Evolutionary conservation across 1,140 invertebrate species (phyloP), one percentile per base, ranked within the genome.

Genomic region (Drosophila albomicans): DNA sequence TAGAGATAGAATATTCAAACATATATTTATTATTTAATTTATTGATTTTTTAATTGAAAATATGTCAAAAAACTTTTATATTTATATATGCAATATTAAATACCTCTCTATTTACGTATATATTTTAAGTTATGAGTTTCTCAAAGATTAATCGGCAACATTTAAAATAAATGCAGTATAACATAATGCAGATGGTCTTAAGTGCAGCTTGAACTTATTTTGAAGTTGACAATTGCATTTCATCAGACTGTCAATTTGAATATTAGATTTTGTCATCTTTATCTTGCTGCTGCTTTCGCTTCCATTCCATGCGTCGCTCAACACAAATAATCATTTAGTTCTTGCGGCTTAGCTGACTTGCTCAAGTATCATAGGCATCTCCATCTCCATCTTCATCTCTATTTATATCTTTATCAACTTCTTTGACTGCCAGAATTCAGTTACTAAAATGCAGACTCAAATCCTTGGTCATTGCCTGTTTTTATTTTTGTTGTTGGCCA

Each of bases 381-480:
- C 4, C 35, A 11, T 38, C 5, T 59, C 11, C 46, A 46, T 32
- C 28, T 61, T 0, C 13, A 41, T 58, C 20, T 58, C 16, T 43
- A 25, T 58, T 10, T 41, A 30, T 25, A 41, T 58, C 10, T 58
- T 3, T 59, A 43, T 45, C 20, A 45, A 28, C 25, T 1, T 20
- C 30, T 32, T 11, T 59, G 11, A 28, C 16, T 43, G 16, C 15
- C 11, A 15, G 32, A 7, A 35, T 35, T 62, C 28, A 38, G 43
- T 25, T 51, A 32, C 61, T 63, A 63, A 51, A 25, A 25, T 25
- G 20, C 48, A 25, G 32, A 41, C 61, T 63, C 32, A 51, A 63
- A 28, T 64, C 20, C 61, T 49, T 46, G 35, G 49, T 5, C 51
- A 13, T 20, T 15, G 1, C 28, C n/a, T 38, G 6, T 48, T 38